Evolutionary conservation across 2,797 vertebrate genomes (phyloP), one percentile per base, ranked within the genome.

Genomic region (Sebastes oblongus): DNA sequence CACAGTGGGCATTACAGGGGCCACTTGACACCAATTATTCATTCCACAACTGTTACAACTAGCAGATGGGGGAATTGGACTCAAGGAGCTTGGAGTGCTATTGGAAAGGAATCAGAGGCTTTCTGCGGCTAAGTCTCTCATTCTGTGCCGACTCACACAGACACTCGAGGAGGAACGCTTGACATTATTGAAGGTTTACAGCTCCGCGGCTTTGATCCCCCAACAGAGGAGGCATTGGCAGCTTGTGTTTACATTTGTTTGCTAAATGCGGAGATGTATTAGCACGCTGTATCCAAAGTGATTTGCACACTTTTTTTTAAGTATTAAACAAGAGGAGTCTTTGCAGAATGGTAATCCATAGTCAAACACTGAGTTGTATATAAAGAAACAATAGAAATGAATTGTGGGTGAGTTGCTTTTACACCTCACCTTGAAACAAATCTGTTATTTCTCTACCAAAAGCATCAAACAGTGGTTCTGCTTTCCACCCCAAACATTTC

Each of bases 21-120:
- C 72, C 73, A 79, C 88, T 88, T 81, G 75, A 90, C 82, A 85
- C 78, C 83, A 86, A 76, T 92, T 91, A 90, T 91, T 86, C 75
- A 88, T 89, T 84, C 88, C 77, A 86, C 89, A 85, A 89, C 76
- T 74, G 83, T 85, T 73, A 84, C 83, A 84, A 80, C 74, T 72
- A 83, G 84, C 88, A 87, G 80, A 85, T 86, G 85, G 87, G 76
- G 83, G 76, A 78, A 81, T 70, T 81, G 82, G 78, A 87, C 79
- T 80, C 20, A 46, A 82, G 75, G 58, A 85, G 75, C 80, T 36
- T 50, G 0, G 58, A 86, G 87, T 71, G 72, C 67, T 80, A 58
- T 84, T 91, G 85, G 89, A 90, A 78, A 78, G 67, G 71, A 89
- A 85, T 91, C 84, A 89, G 74, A 91, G 66, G 85, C 66, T 82